Evolutionary conservation across 2,113 vertebrate genomes (phyloP).

Genomic region (Pygoscelis adeliae): DNA sequence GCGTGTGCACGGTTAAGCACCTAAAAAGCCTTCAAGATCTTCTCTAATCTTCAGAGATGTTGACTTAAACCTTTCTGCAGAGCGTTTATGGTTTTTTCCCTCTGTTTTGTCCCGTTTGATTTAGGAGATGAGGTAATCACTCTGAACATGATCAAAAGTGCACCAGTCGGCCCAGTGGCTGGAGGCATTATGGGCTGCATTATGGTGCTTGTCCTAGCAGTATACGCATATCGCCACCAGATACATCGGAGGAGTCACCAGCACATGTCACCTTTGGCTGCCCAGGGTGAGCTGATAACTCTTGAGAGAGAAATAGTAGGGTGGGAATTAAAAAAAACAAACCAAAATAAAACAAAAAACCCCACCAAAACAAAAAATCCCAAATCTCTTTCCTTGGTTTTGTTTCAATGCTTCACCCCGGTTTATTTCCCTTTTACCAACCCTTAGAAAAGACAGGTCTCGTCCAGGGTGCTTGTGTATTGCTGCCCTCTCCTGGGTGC

Average conservation of each 20-base stretch:
- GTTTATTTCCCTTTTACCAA: not conserved
- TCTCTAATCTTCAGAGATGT: not conserved
- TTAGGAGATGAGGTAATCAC: slow-evolving; percentile 93
- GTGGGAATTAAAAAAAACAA: not conserved
- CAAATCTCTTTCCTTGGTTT: not conserved
- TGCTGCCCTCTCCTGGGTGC: slow-evolving; percentile 69
- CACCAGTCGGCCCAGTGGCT: slow-evolving; percentile 93
- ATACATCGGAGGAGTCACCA: slow-evolving; percentile 96
- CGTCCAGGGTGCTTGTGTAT: not conserved
- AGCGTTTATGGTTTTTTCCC: not conserved
- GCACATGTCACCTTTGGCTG: slow-evolving; percentile 97
- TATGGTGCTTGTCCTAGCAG: slow-evolving; percentile 95
- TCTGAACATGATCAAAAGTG: slow-evolving; percentile 97
- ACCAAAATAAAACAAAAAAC: not conserved
- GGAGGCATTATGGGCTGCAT: slow-evolving; percentile 99
- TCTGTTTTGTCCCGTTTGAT: not conserved
- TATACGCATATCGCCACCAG: slow-evolving; percentile 97
- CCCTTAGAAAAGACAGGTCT: not conserved
- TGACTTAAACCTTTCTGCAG: not conserved
- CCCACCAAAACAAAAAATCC: no score
- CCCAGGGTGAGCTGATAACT: slow-evolving; percentile 83
- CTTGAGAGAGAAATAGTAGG: fast-evolving
- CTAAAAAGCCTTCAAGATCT: not conserved
- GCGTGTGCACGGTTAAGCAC: fast-evolving
- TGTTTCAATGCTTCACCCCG: fast-evolving